Conservation (phyloP, 2,888 invertebrate genomes). For the Dimorphilus gyrociliatus region DNA sequence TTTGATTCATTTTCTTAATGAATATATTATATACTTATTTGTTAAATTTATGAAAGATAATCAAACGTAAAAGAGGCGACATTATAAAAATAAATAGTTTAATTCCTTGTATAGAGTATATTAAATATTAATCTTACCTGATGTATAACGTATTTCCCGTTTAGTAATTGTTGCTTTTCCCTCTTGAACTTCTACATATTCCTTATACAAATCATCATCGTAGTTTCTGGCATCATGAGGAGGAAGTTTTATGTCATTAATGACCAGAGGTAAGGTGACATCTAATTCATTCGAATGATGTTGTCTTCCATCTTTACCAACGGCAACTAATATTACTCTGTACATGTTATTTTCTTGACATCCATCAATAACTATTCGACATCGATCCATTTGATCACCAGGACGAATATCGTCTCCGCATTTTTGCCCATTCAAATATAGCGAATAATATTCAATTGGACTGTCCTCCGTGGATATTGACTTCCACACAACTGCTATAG, state of each 20-base stretch:
- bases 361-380: constrained; percentile 34
- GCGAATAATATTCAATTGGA: constrained; percentile 29
- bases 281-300: constrained; percentile 33
- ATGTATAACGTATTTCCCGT: constrained; percentile 20
- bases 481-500: constrained; percentile 34
- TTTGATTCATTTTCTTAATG: too few species aligned
- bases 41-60: too few species aligned
- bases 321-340: constrained; percentile 27
- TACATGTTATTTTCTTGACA: constrained; percentile 24
- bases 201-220: constrained; percentile 26
- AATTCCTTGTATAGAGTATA: too few species aligned
- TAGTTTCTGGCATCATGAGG: constrained; percentile 15
- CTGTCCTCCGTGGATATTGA: constrained; percentile 20
- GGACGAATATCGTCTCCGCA: constrained; percentile 33
- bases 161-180: constrained; percentile 21
- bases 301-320: constrained; percentile 21
- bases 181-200: constrained; percentile 28
- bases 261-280: constrained; percentile 27
- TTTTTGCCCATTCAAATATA: constrained; percentile 34
- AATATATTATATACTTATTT: too few species aligned
- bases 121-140: too few species aligned
- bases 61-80: too few species aligned
- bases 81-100: too few species aligned
- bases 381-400: constrained; percentile 26
- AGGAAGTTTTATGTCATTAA: constrained; percentile 22